Conservation (phyloP, 2,797 vertebrate species). For the Champsocephalus gunnari region DNA sequence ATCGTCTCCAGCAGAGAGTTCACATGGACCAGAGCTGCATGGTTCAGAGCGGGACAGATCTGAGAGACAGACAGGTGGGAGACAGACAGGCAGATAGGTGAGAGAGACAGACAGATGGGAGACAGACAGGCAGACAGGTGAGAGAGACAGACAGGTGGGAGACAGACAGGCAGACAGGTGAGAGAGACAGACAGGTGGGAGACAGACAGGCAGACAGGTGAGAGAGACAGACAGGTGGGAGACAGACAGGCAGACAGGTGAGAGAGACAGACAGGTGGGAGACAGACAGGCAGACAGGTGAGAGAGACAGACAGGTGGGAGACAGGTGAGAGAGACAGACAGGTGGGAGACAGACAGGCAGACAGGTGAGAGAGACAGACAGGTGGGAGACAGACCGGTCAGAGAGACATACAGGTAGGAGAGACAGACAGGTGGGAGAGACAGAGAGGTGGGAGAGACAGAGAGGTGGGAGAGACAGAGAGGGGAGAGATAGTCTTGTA, state of each 20-base stretch:
- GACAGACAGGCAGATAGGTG: neutral
- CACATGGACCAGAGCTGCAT: conserved; percentile 88
- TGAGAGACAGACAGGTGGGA: conserved; percentile 66
- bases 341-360: too few relatives aligned
- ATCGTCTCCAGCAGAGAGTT: conserved; percentile 92
- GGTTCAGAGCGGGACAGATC: conserved; percentile 93
- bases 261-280: neutral
- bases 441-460: too few relatives aligned
- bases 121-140: neutral
- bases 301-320: conserved; percentile 3
- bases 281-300: neutral
- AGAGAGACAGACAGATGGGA: neutral
- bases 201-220: neutral
- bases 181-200: neutral
- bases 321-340: too few relatives aligned
- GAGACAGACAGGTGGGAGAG: too few relatives aligned
- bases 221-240: neutral
- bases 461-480: too few relatives aligned
- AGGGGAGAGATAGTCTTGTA: too few relatives aligned
- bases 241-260: neutral
- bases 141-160: neutral
- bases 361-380: too few relatives aligned
- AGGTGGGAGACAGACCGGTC: too few relatives aligned
- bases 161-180: too few relatives aligned
- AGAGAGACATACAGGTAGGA: too few relatives aligned